phyloP scores from a whole-genome alignment of 2,888 invertebrate genomes.

The Drosophila subquinaria region DNA sequence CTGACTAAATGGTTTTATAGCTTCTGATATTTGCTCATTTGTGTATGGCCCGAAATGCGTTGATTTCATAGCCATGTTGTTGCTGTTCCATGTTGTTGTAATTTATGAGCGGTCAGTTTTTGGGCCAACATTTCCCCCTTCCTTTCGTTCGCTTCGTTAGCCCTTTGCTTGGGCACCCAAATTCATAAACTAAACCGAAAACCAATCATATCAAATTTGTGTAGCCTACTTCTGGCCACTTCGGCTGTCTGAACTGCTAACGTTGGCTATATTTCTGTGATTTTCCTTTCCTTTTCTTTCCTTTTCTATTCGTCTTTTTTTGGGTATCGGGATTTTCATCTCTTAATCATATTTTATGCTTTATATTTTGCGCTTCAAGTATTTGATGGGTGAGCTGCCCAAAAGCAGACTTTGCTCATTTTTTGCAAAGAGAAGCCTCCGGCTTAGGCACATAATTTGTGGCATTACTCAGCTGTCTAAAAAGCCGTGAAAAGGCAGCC shows the following conservation, averaged over 20 bases:
- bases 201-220: constrained; percentile 70
- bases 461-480: constrained; percentile 58
- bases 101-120: constrained; percentile 77
- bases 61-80: constrained; percentile 57
- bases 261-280: constrained; percentile 56
- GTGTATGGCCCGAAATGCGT: constrained; percentile 52
- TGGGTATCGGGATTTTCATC: constrained; percentile 51
- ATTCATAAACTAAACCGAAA: constrained; percentile 52
- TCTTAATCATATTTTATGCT: constrained; percentile 80
- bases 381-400: constrained; percentile 56
- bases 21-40: constrained; percentile 78
- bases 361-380: constrained; percentile 73
- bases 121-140: constrained; percentile 31
- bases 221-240: constrained; percentile 46
- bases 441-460: constrained; percentile 44
- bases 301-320: not conserved
- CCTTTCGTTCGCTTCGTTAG: constrained; percentile 67
- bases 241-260: constrained; percentile 46
- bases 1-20: constrained; percentile 79
- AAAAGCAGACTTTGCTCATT: constrained; percentile 18
- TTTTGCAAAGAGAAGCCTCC: constrained; percentile 13
- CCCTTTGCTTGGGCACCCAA: constrained; percentile 51
- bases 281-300: constrained; percentile 16
- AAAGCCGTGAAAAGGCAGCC: constrained; percentile 45
- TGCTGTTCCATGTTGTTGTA: constrained; percentile 51